Conservation (phyloP, 2,797 vertebrate genomes). For the Acipenser oxyrinchus region DNA sequence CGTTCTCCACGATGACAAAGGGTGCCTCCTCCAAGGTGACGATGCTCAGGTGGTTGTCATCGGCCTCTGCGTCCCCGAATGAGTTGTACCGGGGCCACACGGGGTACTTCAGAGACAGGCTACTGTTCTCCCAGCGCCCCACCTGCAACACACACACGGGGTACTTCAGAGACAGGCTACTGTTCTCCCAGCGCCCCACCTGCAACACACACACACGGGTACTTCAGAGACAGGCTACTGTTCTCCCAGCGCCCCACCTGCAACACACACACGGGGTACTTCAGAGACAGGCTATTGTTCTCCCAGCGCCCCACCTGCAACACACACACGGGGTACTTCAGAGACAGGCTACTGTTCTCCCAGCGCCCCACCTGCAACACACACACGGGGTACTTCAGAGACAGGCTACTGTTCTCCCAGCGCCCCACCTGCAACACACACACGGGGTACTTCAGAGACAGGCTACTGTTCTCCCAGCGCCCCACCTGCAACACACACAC, state of each 20-base stretch:
- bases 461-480: no score
- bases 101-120: conserved; percentile 80
- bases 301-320: conserved; percentile 91
- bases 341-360: no score
- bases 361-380: no score
- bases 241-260: conserved; percentile 97
- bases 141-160: conserved; percentile 69
- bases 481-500: no score
- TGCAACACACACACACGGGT: conserved; percentile 88
- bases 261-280: conserved; percentile 76
- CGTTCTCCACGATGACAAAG: conserved; percentile 95
- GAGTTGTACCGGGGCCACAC: conserved; percentile 95
- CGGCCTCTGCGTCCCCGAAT: conserved; percentile 78
- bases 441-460: no score
- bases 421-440: conserved; percentile 76
- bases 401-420: conserved; percentile 88
- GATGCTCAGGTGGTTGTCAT: conserved; percentile 93
- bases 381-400: conserved; percentile 87
- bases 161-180: no score
- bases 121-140: conserved; percentile 90
- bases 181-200: no score
- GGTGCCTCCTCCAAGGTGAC: conserved; percentile 97
- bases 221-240: conserved; percentile 80
- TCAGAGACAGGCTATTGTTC: conserved; percentile 81
- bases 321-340: no score